Evolutionary conservation across 2,797 vertebrate genomes (phyloP).

Genomic region (Mergus octosetaceus): DNA sequence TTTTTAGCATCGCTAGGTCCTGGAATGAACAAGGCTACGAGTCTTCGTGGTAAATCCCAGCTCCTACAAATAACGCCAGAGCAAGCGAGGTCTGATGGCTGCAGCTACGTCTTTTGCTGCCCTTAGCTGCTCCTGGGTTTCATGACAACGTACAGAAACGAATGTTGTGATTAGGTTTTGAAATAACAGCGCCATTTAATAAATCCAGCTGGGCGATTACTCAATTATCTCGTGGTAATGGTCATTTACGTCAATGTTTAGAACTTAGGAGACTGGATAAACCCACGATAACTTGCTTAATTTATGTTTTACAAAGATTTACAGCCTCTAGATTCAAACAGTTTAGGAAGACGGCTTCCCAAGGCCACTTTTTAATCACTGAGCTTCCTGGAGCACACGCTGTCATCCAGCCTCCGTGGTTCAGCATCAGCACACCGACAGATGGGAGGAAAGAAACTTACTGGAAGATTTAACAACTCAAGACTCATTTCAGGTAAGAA

Average conservation of each 20-base stretch:
- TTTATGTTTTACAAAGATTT: not conserved
- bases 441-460: not conserved
- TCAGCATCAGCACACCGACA: not conserved
- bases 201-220: not conserved
- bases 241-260: slow-evolving; percentile 30
- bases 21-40: not conserved
- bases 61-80: not conserved
- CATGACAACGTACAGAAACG: not conserved
- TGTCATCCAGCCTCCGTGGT: not conserved
- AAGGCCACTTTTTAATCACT: not conserved
- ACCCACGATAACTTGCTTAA: not conserved
- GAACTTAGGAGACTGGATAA: not conserved
- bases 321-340: not conserved
- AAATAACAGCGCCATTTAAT: slow-evolving; percentile 7
- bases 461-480: not conserved
- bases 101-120: not conserved
- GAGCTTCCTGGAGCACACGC: not conserved
- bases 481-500: not conserved
- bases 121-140: not conserved
- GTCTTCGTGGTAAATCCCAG: not conserved
- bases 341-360: not conserved
- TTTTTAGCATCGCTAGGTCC: not conserved
- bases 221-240: not conserved
- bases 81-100: not conserved
- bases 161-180: not conserved